Evolutionary conservation across 2,797 vertebrate species (phyloP).

Genomic region (Gadopsis marmoratus): DNA sequence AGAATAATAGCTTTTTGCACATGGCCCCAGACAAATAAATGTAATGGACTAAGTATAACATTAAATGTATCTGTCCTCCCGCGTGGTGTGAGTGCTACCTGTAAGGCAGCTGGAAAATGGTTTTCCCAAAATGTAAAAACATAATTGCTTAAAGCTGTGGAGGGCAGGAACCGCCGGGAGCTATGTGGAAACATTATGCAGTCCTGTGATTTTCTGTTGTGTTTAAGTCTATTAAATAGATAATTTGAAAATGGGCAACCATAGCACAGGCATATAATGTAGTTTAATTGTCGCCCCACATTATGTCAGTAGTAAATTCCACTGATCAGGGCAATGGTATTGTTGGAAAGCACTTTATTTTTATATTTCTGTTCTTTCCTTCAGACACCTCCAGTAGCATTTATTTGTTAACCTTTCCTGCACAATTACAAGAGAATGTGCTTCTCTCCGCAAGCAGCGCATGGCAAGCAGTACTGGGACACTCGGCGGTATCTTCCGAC

Average conservation of each 20-base stretch:
- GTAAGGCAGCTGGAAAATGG: conserved; percentile 71
- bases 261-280: conserved; percentile 16
- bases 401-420: conserved; percentile 16
- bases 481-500: conserved; percentile 1
- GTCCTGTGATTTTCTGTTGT: conserved; percentile 57
- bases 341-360: conserved; percentile 27
- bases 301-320: conserved; percentile 14
- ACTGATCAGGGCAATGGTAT: conserved; percentile 1
- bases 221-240: conserved; percentile 49
- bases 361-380: not conserved
- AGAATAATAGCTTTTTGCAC: not conserved
- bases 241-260: conserved; percentile 56
- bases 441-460: conserved; percentile 22
- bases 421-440: not conserved
- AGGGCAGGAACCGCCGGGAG: conserved; percentile 59
- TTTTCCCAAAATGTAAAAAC: conserved; percentile 73
- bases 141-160: conserved; percentile 79
- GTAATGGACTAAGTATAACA: too few species aligned
- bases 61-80: conserved; percentile 16
- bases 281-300: conserved; percentile 29
- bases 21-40: not conserved
- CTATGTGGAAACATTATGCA: conserved; percentile 43
- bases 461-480: conserved; percentile 7
- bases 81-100: conserved; percentile 52
- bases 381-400: conserved; percentile 9